Conservation (phyloP, 2,797 vertebrate species). For the Austrolebias charrua region DNA sequence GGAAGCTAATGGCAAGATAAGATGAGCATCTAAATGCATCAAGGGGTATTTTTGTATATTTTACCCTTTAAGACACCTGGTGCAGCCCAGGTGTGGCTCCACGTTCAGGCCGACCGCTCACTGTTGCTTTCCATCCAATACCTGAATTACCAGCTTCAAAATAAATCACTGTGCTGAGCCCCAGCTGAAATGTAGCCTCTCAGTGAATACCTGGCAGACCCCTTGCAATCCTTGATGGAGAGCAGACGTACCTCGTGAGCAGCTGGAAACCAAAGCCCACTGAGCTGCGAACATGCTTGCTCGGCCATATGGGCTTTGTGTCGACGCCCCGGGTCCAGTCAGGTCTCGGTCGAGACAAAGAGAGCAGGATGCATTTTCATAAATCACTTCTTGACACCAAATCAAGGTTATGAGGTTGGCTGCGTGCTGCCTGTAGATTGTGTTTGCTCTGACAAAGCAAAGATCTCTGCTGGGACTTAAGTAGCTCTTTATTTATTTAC, state of each 20-base stretch:
- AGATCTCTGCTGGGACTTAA: constrained; percentile 50
- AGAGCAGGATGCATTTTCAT: constrained; percentile 70
- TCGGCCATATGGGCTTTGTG: constrained; percentile 63
- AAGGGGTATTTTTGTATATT: constrained; percentile 40
- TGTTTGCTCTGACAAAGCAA: constrained; percentile 68
- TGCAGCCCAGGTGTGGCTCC: constrained; percentile 38
- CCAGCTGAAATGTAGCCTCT: constrained; percentile 41
- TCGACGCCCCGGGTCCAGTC: constrained; percentile 66
- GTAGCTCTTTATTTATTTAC: constrained; percentile 54
- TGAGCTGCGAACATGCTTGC: constrained; percentile 51
- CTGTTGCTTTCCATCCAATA: constrained; percentile 20
- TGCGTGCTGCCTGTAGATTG: constrained; percentile 65
- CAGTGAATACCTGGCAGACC: constrained; percentile 39
- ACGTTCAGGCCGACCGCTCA: constrained; percentile 9
- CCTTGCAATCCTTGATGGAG: constrained; percentile 43
- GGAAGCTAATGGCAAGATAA: constrained; percentile 55
- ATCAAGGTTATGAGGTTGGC: constrained; percentile 72
- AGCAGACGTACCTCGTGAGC: constrained; percentile 48
- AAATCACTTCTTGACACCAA: constrained; percentile 75
- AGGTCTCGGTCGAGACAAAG: constrained; percentile 51
- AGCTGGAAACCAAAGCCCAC: constrained; percentile 53
- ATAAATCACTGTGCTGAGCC: constrained; percentile 28
- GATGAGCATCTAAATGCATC: constrained; percentile 53
- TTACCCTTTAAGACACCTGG: constrained; percentile 36
- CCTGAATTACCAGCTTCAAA: constrained; percentile 14